Conservation (phyloP, 2,797 vertebrate genomes). For the Brotula barbata region DNA sequence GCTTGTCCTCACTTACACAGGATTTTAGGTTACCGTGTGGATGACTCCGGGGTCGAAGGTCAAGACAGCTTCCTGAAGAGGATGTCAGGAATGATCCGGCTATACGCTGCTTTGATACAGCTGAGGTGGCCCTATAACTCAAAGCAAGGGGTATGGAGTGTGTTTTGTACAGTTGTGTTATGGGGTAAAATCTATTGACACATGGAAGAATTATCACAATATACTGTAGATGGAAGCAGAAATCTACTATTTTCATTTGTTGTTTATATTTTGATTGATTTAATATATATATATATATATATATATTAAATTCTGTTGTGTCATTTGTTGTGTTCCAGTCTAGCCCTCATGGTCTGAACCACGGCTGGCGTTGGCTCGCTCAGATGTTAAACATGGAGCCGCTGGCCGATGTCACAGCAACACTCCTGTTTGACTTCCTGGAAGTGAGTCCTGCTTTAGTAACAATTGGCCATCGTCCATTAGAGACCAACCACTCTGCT, state of each 20-base stretch:
- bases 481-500: no score
- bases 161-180: no score
- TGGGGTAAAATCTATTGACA: no score
- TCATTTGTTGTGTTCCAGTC: constrained; percentile 62
- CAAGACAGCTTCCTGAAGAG: constrained; percentile 94
- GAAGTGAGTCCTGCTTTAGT: constrained; percentile 78
- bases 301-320: no score
- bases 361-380: constrained; percentile 94
- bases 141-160: constrained; percentile 79
- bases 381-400: constrained; percentile 96
- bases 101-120: constrained; percentile 87
- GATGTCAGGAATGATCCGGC: constrained; percentile 96
- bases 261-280: no score
- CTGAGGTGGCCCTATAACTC: constrained; percentile 82
- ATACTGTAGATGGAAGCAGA: no score
- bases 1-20: constrained; percentile 56
- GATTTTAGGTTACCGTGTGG: constrained; percentile 89
- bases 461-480: no score
- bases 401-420: constrained; percentile 89
- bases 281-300: no score
- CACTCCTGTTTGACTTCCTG: constrained; percentile 92
- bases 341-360: constrained; percentile 86
- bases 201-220: no score
- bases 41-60: constrained; percentile 84
- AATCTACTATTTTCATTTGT: no score